These are phyloP conservation scores for Drosophila tropicalis DNA, from an alignment of 1,140 invertebrate genomes.

Conservation along the genomic window DNA sequence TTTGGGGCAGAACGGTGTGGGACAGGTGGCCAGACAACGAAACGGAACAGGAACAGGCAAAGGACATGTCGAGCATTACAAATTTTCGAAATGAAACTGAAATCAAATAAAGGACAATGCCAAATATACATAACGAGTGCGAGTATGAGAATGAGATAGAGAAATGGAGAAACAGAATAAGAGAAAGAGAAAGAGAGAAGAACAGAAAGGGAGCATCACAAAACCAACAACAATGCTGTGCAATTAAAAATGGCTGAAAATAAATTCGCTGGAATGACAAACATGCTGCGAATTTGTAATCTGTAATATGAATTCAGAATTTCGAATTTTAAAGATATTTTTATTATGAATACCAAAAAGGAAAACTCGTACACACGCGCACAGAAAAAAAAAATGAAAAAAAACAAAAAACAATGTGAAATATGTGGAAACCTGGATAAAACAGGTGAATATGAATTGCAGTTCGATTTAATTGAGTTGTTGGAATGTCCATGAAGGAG, in stretches of 20 bases:
- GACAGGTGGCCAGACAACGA: constrained; percentile 36
- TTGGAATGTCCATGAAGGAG: constrained; percentile 41
- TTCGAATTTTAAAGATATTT: constrained; percentile 60
- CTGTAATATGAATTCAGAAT: constrained; percentile 65
- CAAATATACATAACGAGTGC: constrained; percentile 26
- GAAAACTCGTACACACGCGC: constrained; percentile 26
- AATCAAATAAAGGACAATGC: constrained; percentile 74
- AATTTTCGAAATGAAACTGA: constrained; percentile 80
- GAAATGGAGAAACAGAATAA: constrained; percentile 13
- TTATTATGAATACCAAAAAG: constrained; percentile 50
- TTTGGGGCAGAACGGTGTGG: no score
- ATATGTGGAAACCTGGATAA: constrained; percentile 32
- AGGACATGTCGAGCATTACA: constrained; percentile 74
- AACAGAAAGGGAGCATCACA: background rate
- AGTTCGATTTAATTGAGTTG: constrained; percentile 77
- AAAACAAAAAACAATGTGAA: constrained; percentile 38
- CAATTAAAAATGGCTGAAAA: constrained; percentile 74
- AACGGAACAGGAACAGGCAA: constrained; percentile 52
- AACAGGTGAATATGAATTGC: constrained; percentile 70
- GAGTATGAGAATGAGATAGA: constrained; percentile 3
- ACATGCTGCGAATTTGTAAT: constrained; percentile 81
- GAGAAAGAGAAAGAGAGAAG: background rate
- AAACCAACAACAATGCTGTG: constrained; percentile 70
- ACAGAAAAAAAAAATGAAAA: constrained; percentile 5
- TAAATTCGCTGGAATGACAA: constrained; percentile 66